phyloP scores from a whole-genome alignment of 2,113 vertebrate genomes.

The Onychorhynchus coronatus region DNA sequence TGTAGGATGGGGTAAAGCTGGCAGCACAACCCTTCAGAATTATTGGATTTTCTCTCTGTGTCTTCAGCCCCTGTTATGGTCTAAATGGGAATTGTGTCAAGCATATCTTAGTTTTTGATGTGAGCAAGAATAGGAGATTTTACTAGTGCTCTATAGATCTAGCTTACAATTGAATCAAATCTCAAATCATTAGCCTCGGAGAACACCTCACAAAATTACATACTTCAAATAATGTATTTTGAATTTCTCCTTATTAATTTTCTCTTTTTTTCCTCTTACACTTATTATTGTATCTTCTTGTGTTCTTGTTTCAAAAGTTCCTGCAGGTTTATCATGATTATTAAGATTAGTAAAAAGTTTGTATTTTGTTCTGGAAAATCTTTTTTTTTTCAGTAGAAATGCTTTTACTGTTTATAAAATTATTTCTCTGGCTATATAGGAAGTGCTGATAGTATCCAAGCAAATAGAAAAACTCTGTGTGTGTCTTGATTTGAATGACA shows the following conservation, averaged over 20 bases:
- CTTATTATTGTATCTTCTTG: not conserved
- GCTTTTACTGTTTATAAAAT: not conserved
- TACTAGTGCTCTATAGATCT: not conserved
- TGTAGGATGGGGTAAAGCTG: not conserved
- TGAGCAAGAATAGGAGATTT: not conserved
- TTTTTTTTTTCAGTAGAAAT: not conserved
- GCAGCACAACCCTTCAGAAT: not conserved
- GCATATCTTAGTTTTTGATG: not conserved
- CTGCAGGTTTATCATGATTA: not conserved
- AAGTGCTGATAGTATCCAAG: not conserved
- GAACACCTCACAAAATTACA: not conserved
- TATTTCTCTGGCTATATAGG: not conserved
- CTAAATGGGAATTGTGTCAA: not conserved
- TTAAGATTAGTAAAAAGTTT: not conserved
- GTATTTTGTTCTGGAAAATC: not conserved
- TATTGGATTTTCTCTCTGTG: not conserved
- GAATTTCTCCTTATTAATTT: not conserved
- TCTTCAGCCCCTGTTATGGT: not conserved
- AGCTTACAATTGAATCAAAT: not conserved
- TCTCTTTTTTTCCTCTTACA: not conserved
- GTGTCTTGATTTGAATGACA: not conserved
- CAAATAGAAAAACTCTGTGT: not conserved
- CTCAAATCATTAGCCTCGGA: not conserved
- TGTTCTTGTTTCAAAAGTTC: not conserved
- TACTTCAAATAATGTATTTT: not conserved